Conservation (phyloP, 2,888 invertebrate species). For the Platycheirus rosarum region DNA sequence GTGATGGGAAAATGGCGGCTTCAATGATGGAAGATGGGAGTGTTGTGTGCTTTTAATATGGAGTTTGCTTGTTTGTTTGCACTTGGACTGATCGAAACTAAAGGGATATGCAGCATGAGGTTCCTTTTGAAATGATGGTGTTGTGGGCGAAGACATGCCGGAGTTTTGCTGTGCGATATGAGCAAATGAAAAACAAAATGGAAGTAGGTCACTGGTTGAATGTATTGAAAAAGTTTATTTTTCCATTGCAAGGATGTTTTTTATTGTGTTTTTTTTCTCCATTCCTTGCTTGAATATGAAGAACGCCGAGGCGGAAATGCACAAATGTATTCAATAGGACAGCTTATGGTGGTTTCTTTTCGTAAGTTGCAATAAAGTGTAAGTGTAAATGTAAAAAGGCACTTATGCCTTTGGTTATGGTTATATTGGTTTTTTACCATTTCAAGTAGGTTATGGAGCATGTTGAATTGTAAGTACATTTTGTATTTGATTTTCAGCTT, state of each 20-base stretch:
- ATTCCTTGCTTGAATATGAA: background rate
- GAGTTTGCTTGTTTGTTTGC: conserved; percentile 42
- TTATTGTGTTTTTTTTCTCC: background rate
- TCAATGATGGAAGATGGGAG: conserved; percentile 6
- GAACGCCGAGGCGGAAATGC: background rate
- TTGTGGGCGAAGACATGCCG: conserved; percentile 21
- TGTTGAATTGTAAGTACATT: background rate
- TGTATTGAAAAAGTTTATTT: conserved; percentile 50
- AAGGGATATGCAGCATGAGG: conserved; percentile 51
- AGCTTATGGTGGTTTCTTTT: conserved; percentile 7
- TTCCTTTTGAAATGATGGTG: conserved; percentile 11
- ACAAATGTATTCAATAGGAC: conserved; percentile 13
- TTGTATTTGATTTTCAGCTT: too few relatives aligned
- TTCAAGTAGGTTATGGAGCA: background rate
- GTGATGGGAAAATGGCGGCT: conserved; percentile 1
- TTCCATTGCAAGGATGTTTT: background rate
- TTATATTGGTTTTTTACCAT: background rate
- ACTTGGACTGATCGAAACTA: conserved; percentile 59
- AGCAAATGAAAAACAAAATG: conserved; percentile 41
- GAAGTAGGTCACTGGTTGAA: conserved; percentile 70
- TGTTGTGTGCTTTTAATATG: conserved; percentile 18
- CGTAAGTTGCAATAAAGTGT: conserved; percentile 26
- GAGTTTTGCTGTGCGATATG: conserved; percentile 14
- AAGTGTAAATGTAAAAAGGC: conserved; percentile 4
- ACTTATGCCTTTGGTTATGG: background rate